Conservation (phyloP, 2,888 invertebrate species). For the Panopea generosa region DNA sequence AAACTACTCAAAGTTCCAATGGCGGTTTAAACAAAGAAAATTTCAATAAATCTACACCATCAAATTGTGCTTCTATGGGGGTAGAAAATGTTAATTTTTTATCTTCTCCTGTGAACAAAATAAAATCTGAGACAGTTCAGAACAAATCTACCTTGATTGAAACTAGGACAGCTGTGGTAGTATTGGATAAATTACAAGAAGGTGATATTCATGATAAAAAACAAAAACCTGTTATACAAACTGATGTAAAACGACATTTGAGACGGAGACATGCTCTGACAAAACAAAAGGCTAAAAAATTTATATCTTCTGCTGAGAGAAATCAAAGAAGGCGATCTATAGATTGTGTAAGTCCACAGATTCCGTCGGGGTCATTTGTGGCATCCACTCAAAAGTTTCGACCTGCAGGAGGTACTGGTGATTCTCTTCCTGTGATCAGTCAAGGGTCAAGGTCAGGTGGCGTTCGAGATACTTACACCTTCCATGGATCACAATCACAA, state of each 20-base stretch:
- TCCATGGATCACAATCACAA: constrained; percentile 54
- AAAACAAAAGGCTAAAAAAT: constrained; percentile 27
- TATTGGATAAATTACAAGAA: neutral
- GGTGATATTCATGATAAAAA: neutral
- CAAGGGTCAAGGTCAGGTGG: neutral
- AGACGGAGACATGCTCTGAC: neutral
- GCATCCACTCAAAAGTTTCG: constrained; percentile 46
- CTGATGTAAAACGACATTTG: neutral
- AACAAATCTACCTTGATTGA: neutral
- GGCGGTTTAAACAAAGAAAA: neutral
- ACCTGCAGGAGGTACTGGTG: constrained; percentile 6
- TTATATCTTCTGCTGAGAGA: constrained; percentile 34
- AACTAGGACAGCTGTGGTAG: neutral
- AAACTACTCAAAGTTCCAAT: neutral
- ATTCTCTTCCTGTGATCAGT: too few species aligned
- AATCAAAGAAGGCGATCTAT: constrained; percentile 12
- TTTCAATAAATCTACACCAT: neutral
- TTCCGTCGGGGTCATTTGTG: constrained; percentile 44
- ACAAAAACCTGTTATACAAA: neutral
- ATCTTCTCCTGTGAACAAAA: neutral
- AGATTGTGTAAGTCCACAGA: constrained; percentile 23
- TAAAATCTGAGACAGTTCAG: neutral
- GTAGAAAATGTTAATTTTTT: constrained; percentile 22
- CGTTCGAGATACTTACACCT: constrained; percentile 33
- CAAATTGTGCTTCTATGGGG: neutral